Percentiles rank a stretch among this genome's conserved stretches.
Conservation (phyloP, 2,797 vertebrate species). For the Phalloptychus januarius region DNA sequence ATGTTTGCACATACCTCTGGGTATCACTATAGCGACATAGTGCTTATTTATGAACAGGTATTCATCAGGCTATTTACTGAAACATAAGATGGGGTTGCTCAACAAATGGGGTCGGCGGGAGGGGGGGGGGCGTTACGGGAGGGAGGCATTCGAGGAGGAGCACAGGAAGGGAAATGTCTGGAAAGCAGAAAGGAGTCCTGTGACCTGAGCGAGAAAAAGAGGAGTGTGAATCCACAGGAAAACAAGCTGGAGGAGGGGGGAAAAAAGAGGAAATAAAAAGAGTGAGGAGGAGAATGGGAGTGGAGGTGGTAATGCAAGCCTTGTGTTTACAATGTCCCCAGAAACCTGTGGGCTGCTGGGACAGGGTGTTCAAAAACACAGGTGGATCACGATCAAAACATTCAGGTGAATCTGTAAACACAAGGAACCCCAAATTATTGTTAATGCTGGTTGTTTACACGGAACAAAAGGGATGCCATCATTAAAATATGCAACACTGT, state of each 20-base stretch:
- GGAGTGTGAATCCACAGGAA: conserved; percentile 56
- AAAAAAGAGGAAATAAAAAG: neutral
- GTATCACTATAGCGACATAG: neutral
- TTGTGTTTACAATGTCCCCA: conserved; percentile 70
- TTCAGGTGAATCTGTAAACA: conserved; percentile 8
- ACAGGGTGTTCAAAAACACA: conserved; percentile 67
- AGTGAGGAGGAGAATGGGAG: conserved; percentile 12
- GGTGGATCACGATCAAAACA: conserved; percentile 30
- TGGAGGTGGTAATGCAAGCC: conserved; percentile 67
- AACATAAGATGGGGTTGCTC: conserved; percentile 50
- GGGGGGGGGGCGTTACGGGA: neutral
- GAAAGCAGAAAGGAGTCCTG: conserved; percentile 4
- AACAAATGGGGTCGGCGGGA: conserved; percentile 7
- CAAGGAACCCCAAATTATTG: neutral
- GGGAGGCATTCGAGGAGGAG: conserved; percentile 2
- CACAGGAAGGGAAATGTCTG: conserved; percentile 5
- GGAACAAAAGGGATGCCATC: neutral
- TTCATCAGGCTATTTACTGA: conserved; percentile 50
- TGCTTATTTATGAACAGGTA: conserved; percentile 26
- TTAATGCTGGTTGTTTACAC: neutral
- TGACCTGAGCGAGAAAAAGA: conserved; percentile 23
- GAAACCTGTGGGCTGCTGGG: conserved; percentile 55
- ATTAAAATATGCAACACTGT: neutral
- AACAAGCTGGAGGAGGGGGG: neutral
- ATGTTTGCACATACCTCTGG: conserved; percentile 17